Base-by-base conservation (phyloP, 2,797 vertebrate genomes). In the Danio choprae region DNA sequence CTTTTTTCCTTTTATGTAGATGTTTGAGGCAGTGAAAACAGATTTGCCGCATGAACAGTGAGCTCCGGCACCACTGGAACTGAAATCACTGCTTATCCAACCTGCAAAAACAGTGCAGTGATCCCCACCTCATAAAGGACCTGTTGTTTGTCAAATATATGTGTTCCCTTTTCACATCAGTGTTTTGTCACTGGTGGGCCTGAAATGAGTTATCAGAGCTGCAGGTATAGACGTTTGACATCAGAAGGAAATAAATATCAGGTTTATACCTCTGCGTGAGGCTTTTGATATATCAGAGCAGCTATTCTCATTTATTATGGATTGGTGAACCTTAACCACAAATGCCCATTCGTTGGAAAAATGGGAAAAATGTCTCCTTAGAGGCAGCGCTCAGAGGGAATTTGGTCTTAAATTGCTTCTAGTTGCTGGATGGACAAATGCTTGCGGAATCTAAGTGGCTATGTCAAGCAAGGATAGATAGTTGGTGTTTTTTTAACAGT, bases 11-110 rank as follows among this genome's bases (percentile, higher is more conserved):
- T 83, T 79, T 73, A 76, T 79, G 74, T 71, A 77, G 74, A 68
- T 81, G 78, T 67, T 77, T 43, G 4, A 11, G 44, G 18, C 3
- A 59, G 69, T 63, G 72, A 83, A 84, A 83, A 81, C 81, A 79
- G 83, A 86, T 86, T 86, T 83, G 48, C 78, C 69, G 81, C 83
- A 79, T 81, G 85, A 83, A 59, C 12, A 72, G 68, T 63, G 74
- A 53, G 59, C 53, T n/a, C 71, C 63, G 38, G 56, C 81, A 51
- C 64, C 9, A 12, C 65, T 76, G 43, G 51, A 79, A 77, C 76
- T 59, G 43, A 76, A 84, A 83, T 75, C 83, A 81, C 83, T 77
- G 65, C 71, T 80, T 84, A 80, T 83, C 77, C 71, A 74, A 56
- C 83, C 63, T 62, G 76, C 60, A 73, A 80, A 67, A 83, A 59